Evolutionary conservation across 2,888 invertebrate species (phyloP).

Genomic region (Watsonalla binaria): DNA sequence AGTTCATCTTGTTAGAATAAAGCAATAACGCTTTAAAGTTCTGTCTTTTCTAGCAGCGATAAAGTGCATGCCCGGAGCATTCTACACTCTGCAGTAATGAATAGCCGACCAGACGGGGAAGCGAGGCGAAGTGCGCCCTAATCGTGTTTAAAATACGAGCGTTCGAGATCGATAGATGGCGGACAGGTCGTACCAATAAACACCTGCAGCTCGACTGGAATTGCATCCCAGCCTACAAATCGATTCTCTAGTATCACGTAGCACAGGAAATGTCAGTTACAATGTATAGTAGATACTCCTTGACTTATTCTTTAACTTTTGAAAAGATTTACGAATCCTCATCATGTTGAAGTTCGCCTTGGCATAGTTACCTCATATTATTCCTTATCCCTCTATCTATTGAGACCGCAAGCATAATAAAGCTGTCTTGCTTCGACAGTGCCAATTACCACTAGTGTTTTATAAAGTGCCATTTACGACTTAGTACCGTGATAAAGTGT

Average conservation of each 20-base stretch:
- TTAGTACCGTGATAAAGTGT: conserved; percentile 60
- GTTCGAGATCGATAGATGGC: conserved; percentile 13
- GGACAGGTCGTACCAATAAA: conserved; percentile 6
- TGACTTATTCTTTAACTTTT: conserved; percentile 11
- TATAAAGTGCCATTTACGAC: conserved; percentile 43
- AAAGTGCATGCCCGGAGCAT: background rate
- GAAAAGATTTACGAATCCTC: conserved; percentile 23
- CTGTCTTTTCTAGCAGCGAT: background rate
- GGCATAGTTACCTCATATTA: conserved; percentile 30
- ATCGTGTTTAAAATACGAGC: conserved; percentile 18
- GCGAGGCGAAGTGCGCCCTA: conserved; percentile 11
- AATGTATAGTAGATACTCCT: no score
- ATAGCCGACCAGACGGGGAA: conserved; percentile 3
- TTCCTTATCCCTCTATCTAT: conserved; percentile 14
- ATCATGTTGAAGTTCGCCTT: conserved; percentile 38
- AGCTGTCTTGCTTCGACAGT: conserved; percentile 48
- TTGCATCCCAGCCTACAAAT: conserved; percentile 5
- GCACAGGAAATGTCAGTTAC: no score
- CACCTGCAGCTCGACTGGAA: conserved; percentile 3
- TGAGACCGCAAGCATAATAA: conserved; percentile 45
- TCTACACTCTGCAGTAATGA: background rate
- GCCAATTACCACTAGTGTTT: conserved; percentile 36
- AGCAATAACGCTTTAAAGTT: background rate
- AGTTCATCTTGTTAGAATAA: no score
- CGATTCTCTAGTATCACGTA: no score